A percentile compares a stretch with the other conserved stretches of the same genome.
These are phyloP conservation scores for Dichetophora obliterata DNA, from an alignment of 2,888 invertebrate species.

Conservation along the genomic window DNA sequence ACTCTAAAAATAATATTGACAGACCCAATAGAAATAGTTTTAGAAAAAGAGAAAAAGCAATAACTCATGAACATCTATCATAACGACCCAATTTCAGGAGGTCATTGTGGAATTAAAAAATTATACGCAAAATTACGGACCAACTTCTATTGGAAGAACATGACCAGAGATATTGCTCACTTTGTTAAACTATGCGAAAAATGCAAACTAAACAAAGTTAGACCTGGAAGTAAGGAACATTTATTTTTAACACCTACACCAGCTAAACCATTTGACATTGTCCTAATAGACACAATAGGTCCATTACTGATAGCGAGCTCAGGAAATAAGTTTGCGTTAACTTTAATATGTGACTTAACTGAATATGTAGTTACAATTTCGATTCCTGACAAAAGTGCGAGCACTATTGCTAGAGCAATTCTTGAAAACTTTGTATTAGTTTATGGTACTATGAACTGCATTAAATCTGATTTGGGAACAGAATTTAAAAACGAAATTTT, in stretches of 20 bases:
- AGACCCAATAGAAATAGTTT: constrained; percentile 24
- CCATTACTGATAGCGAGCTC: constrained; percentile 42
- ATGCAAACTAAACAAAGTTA: constrained; percentile 42
- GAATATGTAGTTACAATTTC: too few species aligned
- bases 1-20: constrained; percentile 28
- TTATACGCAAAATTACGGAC: constrained; percentile 39
- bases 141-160: constrained; percentile 42
- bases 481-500: too few species aligned
- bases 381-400: too few species aligned
- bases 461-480: too few species aligned
- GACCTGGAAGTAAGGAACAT: constrained; percentile 36
- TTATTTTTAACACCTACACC: too few species aligned
- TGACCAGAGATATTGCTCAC: too few species aligned
- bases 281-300: constrained; percentile 48
- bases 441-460: too few species aligned
- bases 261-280: constrained; percentile 41
- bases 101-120: constrained; percentile 32
- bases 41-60: background rate
- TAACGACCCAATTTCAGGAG: constrained; percentile 1
- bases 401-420: too few species aligned
- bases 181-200: constrained; percentile 36
- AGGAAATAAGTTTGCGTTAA: constrained; percentile 43
- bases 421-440: too few species aligned
- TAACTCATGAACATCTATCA: constrained; percentile 19
- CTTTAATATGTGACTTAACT: too few species aligned